Evolutionary conservation across 2,113 vertebrate species (phyloP), one percentile per base, ranked within the genome.

Genomic region (Sorex araneus): DNA sequence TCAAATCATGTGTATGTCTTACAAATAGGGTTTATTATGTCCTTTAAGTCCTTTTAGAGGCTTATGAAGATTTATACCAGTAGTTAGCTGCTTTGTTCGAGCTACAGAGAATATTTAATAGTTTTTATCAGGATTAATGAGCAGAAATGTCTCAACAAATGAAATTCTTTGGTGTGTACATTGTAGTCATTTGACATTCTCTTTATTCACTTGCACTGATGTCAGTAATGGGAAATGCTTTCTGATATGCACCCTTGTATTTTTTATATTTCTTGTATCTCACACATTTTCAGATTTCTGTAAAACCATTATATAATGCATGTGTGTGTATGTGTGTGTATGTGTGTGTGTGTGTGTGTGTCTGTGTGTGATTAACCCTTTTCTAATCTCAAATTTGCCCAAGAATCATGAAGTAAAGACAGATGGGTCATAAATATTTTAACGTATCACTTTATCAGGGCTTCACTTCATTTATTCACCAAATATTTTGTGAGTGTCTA

Each of bases 51-150:
- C 84, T 95, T 94, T 96, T 87, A 87, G 87, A 93, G 34, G 77
- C 91, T 95, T 94, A 90, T 91, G 92, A 95, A 95, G 95, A 96
- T 95, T 97, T 96, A 96, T 95, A 94, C 73, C 66, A 87, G 80
- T 91, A 96, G 94, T 97, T 96, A 96, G 94, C 89, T 94, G 77
- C 77, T 96, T 95, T 96, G 91, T 94, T 91, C 92, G 92, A 94
- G 70, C 94, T 83, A 95, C 91, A 91, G 89, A 96, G 94, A 94
- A 95, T 97, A 94, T 93, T 87, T 97, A 94, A 95, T 93, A 89
- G 92, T 96, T 95, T 95, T 27, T 66, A 94, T 95, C 66, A 96
- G 94, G 87, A 95, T 91, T 96, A 94, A 95, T 93, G 94, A 94
- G 77, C 81, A 95, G 57, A 92, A 96, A 40, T 96, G 77, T 92